Evolutionary conservation across 2,888 invertebrate genomes (phyloP).

Genomic region (Anoplius nigerrimus): DNA sequence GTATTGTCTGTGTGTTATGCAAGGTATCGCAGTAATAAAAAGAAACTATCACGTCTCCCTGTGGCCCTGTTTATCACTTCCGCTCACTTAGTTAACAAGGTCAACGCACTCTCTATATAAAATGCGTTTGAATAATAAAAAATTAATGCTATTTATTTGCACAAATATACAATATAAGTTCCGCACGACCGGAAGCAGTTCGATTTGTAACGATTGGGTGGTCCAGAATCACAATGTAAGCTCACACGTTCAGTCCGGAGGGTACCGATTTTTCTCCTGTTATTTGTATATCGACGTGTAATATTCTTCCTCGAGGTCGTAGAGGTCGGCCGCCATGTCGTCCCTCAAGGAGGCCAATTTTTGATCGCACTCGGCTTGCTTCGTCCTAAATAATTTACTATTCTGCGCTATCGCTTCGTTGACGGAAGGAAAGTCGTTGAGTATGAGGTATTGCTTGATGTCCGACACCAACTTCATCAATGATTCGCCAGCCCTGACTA

Average conservation of each 20-base stretch:
- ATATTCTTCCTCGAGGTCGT: conserved; percentile 95
- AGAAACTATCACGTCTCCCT: conserved; percentile 55
- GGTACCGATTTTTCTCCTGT: conserved; percentile 32
- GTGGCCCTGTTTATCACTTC: conserved; percentile 13
- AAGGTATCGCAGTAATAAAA: conserved; percentile 68
- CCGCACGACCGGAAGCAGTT: conserved; percentile 30
- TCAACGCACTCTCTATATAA: background rate
- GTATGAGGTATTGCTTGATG: conserved; percentile 97
- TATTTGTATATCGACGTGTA: conserved; percentile 90
- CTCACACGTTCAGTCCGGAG: background rate
- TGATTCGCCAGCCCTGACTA: conserved; percentile 97
- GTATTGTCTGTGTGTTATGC: conserved; percentile 70
- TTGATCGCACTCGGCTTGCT: conserved; percentile 94
- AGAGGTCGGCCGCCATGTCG: conserved; percentile 95
- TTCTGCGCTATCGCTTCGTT: conserved; percentile 98
- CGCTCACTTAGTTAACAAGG: conserved; percentile 1
- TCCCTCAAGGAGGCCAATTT: conserved; percentile 94
- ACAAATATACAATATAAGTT: conserved; percentile 43
- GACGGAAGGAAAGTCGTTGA: conserved; percentile 98
- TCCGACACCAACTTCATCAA: conserved; percentile 98
- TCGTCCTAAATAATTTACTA: conserved; percentile 90
- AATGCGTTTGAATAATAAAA: conserved; percentile 42
- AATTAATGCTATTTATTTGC: conserved; percentile 60
- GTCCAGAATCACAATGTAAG: conserved; percentile 17
- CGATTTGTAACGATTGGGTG: conserved; percentile 25